Percentiles rank a stretch among this genome's conserved stretches.
Evolutionary conservation across 2,113 vertebrate species (phyloP).

Genomic region (Calidris pygmaea): DNA sequence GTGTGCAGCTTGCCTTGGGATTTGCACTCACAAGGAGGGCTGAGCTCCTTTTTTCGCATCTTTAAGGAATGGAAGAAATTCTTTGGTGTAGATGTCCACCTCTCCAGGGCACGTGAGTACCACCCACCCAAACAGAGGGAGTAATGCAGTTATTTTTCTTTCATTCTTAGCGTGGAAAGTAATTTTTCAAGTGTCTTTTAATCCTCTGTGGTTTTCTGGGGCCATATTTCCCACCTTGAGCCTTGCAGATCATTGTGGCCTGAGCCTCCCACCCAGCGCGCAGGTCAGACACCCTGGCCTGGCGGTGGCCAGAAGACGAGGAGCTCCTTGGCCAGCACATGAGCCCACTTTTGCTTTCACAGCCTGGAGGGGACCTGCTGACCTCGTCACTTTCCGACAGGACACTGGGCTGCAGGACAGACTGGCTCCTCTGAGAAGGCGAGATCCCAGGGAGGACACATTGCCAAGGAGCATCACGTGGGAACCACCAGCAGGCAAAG

Average conservation of each 20-base stretch:
- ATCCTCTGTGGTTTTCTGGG: not conserved
- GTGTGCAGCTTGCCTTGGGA: not conserved
- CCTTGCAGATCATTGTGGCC: no score
- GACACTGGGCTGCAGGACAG: not conserved
- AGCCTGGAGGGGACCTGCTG: not conserved
- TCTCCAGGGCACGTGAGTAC: not conserved
- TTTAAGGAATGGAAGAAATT: not conserved
- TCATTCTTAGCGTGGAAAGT: not conserved
- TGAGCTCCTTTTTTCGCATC: not conserved
- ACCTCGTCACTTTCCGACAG: not conserved
- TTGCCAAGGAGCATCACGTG: not conserved
- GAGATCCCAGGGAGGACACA: fast-evolving
- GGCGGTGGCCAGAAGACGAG: not conserved
- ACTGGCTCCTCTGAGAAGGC: not conserved
- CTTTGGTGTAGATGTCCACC: not conserved
- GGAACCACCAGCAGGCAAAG: not conserved
- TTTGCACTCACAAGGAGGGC: not conserved
- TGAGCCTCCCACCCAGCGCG: no score
- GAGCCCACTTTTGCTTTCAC: not conserved
- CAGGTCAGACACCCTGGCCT: not conserved
- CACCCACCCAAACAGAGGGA: not conserved
- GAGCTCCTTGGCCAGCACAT: not conserved
- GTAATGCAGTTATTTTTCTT: not conserved
- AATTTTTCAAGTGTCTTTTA: not conserved
- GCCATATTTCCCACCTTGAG: not conserved